A percentile compares a stretch with the other conserved stretches of the same genome.
phyloP scores from a whole-genome alignment of 2,797 vertebrate species.

The Triplophysa yarkandensis region DNA sequence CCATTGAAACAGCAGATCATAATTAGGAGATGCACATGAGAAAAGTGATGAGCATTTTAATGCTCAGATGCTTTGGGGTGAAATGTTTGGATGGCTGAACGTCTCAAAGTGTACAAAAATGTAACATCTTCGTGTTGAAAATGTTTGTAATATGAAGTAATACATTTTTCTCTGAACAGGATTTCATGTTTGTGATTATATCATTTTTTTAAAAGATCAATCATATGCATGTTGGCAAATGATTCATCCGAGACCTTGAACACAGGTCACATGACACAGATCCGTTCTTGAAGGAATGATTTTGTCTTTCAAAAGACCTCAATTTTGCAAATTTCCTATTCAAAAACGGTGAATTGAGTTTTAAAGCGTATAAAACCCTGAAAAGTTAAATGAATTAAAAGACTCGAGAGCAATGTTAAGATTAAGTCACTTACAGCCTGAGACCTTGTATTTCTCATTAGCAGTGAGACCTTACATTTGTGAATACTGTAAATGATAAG shows the following conservation, averaged over 20 bases:
- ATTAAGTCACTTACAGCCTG: neutral
- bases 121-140: no score
- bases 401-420: neutral
- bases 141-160: no score
- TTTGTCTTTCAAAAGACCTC: slow-evolving; percentile 1
- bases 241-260: neutral
- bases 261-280: slow-evolving; percentile 14
- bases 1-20: neutral
- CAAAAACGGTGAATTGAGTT: slow-evolving; percentile 11
- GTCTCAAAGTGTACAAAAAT: neutral
- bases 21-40: neutral
- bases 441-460: neutral
- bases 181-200: neutral
- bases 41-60: neutral
- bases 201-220: neutral
- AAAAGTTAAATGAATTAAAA: slow-evolving; percentile 19
- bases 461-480: neutral
- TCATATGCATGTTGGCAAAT: neutral
- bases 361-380: slow-evolving; percentile 19
- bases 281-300: neutral
- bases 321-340: slow-evolving; percentile 1
- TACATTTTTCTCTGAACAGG: no score
- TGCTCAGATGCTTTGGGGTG: neutral
- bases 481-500: neutral
- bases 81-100: neutral